These are phyloP conservation scores for Nesometra sesokonis DNA, from an alignment of 35 echinoderm and acorn worm species.

Conservation along the genomic window DNA sequence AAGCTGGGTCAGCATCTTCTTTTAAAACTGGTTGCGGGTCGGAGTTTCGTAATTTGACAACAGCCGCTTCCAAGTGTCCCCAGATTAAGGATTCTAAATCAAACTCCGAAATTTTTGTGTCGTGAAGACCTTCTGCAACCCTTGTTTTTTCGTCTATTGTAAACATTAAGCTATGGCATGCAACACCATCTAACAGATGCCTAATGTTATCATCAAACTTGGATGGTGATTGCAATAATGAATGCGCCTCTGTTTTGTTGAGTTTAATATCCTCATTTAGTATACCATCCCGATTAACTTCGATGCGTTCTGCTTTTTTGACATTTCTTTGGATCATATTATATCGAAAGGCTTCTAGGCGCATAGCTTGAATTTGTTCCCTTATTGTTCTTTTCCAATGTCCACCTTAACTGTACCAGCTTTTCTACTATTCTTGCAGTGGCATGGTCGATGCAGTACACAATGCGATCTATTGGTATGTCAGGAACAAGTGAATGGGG, in stretches of 20 bases:
- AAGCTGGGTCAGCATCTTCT: background rate
- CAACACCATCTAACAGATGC: background rate
- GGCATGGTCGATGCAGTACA: conserved; percentile 29
- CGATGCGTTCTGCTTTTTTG: background rate
- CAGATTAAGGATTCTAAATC: conserved; percentile 9
- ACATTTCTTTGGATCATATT: conserved; percentile 4
- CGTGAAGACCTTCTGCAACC: background rate
- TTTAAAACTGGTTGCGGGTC: background rate
- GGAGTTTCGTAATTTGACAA: background rate
- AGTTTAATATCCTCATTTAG: background rate
- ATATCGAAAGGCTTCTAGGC: background rate
- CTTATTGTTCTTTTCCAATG: background rate
- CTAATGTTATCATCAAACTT: background rate
- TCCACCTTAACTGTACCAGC: background rate
- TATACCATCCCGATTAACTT: conserved; percentile 6
- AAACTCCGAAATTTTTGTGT: background rate
- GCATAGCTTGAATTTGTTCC: background rate
- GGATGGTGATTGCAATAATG: background rate
- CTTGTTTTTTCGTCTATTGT: background rate
- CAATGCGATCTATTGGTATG: background rate
- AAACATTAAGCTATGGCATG: background rate
- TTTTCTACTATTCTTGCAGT: conserved; percentile 21
- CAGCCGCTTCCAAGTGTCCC: background rate
- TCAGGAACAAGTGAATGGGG: background rate
- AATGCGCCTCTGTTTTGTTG: conserved; percentile 26